Evolutionary conservation across 2,797 vertebrate genomes (phyloP).

Genomic region (Karalla daura): DNA sequence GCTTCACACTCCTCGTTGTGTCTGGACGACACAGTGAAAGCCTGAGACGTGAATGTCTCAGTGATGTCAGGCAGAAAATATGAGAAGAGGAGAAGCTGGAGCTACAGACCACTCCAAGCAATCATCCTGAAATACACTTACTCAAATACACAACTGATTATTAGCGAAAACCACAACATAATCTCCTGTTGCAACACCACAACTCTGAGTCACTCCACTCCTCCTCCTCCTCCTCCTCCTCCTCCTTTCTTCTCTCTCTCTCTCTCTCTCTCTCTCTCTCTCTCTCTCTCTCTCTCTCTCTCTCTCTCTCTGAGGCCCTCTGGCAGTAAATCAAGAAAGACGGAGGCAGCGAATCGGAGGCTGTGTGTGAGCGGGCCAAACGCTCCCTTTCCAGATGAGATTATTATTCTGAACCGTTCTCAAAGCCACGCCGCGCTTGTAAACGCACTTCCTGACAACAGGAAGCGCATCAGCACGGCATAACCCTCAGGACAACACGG

Average conservation of each 20-base stretch:
- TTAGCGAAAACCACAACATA: not conserved
- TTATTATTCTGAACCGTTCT: constrained; percentile 15
- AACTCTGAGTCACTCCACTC: not conserved
- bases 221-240: constrained; percentile 13
- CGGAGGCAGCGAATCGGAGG: constrained; percentile 25
- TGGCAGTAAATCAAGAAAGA: constrained; percentile 3
- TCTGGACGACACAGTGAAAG: no score
- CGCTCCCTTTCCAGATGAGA: constrained; percentile 16
- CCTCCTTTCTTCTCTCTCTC: not conserved
- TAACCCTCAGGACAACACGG: constrained; percentile 66
- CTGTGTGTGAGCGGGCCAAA: constrained; percentile 1
- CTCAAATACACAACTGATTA: no score
- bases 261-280: constrained; percentile 13
- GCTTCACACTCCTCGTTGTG: no score
- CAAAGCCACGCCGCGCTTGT: constrained; percentile 25
- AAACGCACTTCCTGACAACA: constrained; percentile 46
- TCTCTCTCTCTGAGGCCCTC: constrained; percentile 6
- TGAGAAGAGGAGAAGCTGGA: no score
- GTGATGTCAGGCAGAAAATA: no score
- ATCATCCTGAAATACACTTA: no score
- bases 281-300: not conserved
- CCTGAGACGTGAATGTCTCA: no score
- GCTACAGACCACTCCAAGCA: no score
- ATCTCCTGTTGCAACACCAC: not conserved
- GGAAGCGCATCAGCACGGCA: constrained; percentile 58